Evolutionary conservation across 2,797 vertebrate species (phyloP).

Genomic region (Pseudochaenichthys georgianus): DNA sequence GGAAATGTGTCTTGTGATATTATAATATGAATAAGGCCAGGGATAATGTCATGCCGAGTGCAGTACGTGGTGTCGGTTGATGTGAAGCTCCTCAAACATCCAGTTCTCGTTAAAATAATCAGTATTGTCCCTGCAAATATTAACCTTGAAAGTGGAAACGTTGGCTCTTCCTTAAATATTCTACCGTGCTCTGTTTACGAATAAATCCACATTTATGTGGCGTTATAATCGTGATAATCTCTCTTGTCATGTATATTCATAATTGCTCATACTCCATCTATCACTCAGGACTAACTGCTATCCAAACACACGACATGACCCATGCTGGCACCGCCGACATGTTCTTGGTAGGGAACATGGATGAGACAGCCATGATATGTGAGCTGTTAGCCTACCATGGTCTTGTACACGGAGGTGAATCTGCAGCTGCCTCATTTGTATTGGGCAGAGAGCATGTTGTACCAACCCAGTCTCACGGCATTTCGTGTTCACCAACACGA

Average conservation of each 20-base stretch:
- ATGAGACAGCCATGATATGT: slow-evolving; percentile 29
- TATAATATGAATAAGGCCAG: slow-evolving; percentile 38
- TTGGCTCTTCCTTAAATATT: slow-evolving; percentile 54
- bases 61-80: slow-evolving; percentile 27
- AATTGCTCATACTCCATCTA: slow-evolving; percentile 21
- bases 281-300: slow-evolving; percentile 19
- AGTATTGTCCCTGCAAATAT: slow-evolving; percentile 43
- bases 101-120: slow-evolving; percentile 33
- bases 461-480: no score
- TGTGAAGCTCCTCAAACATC: slow-evolving; percentile 38
- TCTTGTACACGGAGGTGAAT: slow-evolving; percentile 47
- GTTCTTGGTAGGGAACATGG: slow-evolving; percentile 13
- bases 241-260: slow-evolving; percentile 44
- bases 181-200: slow-evolving; percentile 29
- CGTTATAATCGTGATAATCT: slow-evolving; percentile 41
- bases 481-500: no score
- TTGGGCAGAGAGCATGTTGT: slow-evolving; percentile 61
- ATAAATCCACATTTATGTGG: slow-evolving; percentile 27
- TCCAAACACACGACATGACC: slow-evolving; percentile 19
- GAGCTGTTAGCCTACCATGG: slow-evolving; percentile 37
- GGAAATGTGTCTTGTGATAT: slow-evolving; percentile 61
- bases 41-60: slow-evolving; percentile 42
- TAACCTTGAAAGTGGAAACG: slow-evolving; percentile 50
- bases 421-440: slow-evolving; percentile 76
- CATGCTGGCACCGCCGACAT: slow-evolving; percentile 7